Percentiles rank a stretch among this genome's conserved stretches.
These are phyloP conservation scores for Apogon hyalosoma DNA, from an alignment of 2,797 vertebrate species.

Conservation along the genomic window DNA sequence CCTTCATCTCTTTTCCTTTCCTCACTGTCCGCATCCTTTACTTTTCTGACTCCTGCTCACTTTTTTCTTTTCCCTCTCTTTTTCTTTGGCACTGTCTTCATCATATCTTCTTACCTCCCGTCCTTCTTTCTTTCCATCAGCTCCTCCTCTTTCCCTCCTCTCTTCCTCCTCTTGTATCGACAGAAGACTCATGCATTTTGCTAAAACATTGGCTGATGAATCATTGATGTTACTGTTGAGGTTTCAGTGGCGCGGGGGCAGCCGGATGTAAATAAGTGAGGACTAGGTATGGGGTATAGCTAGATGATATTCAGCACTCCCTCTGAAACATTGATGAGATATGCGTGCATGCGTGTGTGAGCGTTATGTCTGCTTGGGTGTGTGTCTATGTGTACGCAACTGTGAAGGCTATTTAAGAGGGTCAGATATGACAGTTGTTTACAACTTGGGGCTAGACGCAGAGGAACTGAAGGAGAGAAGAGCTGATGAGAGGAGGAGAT, in stretches of 20 bases:
- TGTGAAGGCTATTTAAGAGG: slow-evolving; percentile 90
- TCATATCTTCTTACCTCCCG: slow-evolving; percentile 21
- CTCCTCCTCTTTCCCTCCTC: slow-evolving; percentile 34
- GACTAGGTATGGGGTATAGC: slow-evolving; percentile 82
- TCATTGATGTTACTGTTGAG: slow-evolving; percentile 82
- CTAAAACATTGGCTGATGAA: slow-evolving; percentile 83
- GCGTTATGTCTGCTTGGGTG: slow-evolving; percentile 26
- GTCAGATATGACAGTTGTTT: slow-evolving; percentile 92
- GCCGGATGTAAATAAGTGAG: slow-evolving; percentile 97
- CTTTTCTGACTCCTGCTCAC: not conserved
- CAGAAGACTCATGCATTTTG: slow-evolving; percentile 77
- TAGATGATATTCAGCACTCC: slow-evolving; percentile 90
- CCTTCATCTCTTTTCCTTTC: not conserved
- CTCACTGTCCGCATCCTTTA: not conserved
- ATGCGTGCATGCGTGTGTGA: slow-evolving; percentile 30
- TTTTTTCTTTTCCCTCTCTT: slow-evolving; percentile 12
- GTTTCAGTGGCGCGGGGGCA: slow-evolving; percentile 79
- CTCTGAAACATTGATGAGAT: slow-evolving; percentile 94
- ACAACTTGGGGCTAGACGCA: slow-evolving; percentile 86
- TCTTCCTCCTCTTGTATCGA: slow-evolving; percentile 65
- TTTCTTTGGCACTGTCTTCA: slow-evolving; percentile 15
- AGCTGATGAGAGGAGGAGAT: slow-evolving; percentile 76
- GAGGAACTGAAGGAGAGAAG: slow-evolving; percentile 74
- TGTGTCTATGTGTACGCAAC: slow-evolving; percentile 42
- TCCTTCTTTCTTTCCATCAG: slow-evolving; percentile 20